Conservation (phyloP, 2,888 invertebrate species). For the Zhuqinia jingwanae region DNA sequence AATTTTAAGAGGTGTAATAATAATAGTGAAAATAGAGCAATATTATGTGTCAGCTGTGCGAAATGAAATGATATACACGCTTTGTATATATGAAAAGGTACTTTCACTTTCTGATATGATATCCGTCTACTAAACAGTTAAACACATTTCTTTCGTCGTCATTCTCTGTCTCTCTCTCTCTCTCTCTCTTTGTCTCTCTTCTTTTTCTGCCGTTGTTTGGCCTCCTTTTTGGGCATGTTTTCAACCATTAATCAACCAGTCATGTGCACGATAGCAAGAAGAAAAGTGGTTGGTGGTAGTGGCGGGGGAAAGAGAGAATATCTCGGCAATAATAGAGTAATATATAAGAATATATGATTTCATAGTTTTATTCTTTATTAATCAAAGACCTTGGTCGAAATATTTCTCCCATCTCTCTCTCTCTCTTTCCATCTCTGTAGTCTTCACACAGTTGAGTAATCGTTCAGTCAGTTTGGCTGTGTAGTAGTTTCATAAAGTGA, state of each 20-base stretch:
- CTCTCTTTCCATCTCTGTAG: too few relatives aligned
- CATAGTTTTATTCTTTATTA: conserved; percentile 36
- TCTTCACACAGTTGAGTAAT: conserved; percentile 37
- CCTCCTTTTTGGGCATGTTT: conserved; percentile 56
- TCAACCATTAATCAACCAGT: conserved; percentile 71
- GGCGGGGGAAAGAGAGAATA: not conserved
- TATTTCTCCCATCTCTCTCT: conserved; percentile 2
- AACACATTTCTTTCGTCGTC: not conserved
- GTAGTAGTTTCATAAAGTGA: conserved; percentile 33
- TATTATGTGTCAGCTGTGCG: conserved; percentile 37
- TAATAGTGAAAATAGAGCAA: conserved; percentile 26
- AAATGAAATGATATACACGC: conserved; percentile 36
- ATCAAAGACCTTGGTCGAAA: conserved; percentile 33
- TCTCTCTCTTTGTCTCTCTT: not conserved
- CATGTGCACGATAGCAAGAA: conserved; percentile 55
- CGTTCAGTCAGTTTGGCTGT: conserved; percentile 17
- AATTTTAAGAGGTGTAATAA: conserved; percentile 37
- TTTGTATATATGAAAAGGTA: not conserved
- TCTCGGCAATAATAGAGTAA: not conserved
- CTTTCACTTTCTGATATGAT: not conserved
- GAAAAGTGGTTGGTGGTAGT: conserved; percentile 8
- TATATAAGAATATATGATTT: conserved; percentile 25
- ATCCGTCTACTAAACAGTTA: not conserved
- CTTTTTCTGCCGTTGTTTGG: not conserved
- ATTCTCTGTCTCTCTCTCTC: not conserved